These are phyloP conservation scores for Cirrhinus molitorella DNA, from an alignment of 2,797 vertebrate genomes.

Conservation along the genomic window DNA sequence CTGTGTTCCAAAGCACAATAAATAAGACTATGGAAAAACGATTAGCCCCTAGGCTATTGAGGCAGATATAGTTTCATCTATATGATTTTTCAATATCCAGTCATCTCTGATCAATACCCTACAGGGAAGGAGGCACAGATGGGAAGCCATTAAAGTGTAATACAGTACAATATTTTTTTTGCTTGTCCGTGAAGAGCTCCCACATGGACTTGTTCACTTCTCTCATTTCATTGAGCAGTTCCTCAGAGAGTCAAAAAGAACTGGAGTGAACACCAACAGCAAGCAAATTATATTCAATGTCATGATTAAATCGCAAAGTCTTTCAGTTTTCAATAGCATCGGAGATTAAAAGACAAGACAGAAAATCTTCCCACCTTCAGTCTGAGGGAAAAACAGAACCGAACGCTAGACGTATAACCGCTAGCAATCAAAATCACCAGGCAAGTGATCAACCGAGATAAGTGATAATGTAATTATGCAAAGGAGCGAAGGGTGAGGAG, in stretches of 20 bases:
- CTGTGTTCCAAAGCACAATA: slow-evolving; percentile 11
- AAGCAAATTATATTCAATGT: slow-evolving; percentile 50
- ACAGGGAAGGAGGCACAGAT: slow-evolving; percentile 43
- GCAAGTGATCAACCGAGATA: slow-evolving; percentile 71
- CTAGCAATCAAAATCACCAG: slow-evolving; percentile 45
- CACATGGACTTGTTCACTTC: slow-evolving; percentile 14
- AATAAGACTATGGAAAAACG: slow-evolving; percentile 31
- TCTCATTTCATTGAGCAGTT: slow-evolving; percentile 39
- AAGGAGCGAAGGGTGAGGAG: slow-evolving; percentile 46
- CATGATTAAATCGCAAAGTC: slow-evolving; percentile 48
- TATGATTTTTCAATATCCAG: slow-evolving; percentile 46
- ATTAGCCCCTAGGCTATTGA: slow-evolving; percentile 17
- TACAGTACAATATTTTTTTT: slow-evolving; percentile 43
- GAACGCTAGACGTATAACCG: slow-evolving; percentile 28
- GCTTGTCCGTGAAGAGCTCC: slow-evolving; percentile 19
- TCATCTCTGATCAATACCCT: slow-evolving; percentile 49
- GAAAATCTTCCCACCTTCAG: slow-evolving; percentile 45
- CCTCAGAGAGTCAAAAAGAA: slow-evolving; percentile 21
- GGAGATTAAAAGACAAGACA: slow-evolving; percentile 52
- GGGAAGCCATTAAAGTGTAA: slow-evolving; percentile 52
- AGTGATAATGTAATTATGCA: slow-evolving; percentile 73
- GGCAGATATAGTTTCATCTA: slow-evolving; percentile 23
- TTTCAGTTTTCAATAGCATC: slow-evolving; percentile 44
- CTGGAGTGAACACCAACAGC: slow-evolving; percentile 33
- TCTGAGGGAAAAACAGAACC: slow-evolving; percentile 24